phyloP scores from a whole-genome alignment of 2,888 invertebrate species.

The Homarus gammarus region DNA sequence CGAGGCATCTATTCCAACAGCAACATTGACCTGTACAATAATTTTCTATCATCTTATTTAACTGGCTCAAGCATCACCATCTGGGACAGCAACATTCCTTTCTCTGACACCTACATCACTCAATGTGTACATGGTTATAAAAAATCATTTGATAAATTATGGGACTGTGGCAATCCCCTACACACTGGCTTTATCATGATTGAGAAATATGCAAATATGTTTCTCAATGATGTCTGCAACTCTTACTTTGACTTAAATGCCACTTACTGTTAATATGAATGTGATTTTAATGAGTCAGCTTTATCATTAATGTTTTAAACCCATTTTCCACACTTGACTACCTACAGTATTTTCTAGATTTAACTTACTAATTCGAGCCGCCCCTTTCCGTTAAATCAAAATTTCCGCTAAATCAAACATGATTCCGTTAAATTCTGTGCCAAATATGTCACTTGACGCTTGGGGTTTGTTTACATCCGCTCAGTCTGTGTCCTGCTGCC shows the following conservation, averaged over 20 bases:
- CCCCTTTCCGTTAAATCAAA: too few relatives aligned
- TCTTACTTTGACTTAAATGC: slow-evolving; percentile 21
- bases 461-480: too few relatives aligned
- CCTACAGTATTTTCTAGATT: too few relatives aligned
- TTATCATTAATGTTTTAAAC: too few relatives aligned
- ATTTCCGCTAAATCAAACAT: too few relatives aligned
- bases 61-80: slow-evolving; percentile 11
- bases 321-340: too few relatives aligned
- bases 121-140: slow-evolving; percentile 11
- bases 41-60: neutral
- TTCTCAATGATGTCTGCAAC: slow-evolving; percentile 56
- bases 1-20: slow-evolving; percentile 38
- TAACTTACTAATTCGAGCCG: too few relatives aligned
- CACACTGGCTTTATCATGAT: slow-evolving; percentile 52
- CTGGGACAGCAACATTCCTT: slow-evolving; percentile 55
- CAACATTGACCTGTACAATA: slow-evolving; percentile 53
- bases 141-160: slow-evolving; percentile 34
- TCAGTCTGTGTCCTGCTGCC: too few relatives aligned
- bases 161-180: slow-evolving; percentile 53
- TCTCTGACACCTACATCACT: slow-evolving; percentile 35
- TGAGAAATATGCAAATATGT: slow-evolving; percentile 46
- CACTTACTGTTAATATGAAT: neutral
- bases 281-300: neutral
- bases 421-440: too few relatives aligned
- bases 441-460: too few relatives aligned